These are phyloP conservation scores for Zaprionus camerounensis DNA, from an alignment of 1,140 invertebrate species.

Conservation along the genomic window DNA sequence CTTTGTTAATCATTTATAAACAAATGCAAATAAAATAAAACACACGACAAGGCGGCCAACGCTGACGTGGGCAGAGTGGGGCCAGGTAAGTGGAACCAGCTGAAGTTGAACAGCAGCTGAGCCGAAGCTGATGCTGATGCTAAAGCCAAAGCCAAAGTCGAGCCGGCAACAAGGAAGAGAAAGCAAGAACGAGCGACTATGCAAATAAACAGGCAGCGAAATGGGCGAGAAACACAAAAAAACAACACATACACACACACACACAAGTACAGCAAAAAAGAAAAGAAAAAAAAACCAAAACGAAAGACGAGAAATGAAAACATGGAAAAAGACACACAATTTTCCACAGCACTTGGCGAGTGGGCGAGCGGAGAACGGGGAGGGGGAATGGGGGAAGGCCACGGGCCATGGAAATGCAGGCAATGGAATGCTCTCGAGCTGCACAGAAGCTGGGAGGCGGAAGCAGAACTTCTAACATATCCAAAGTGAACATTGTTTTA, in stretches of 20 bases:
- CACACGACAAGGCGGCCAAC: constrained; percentile 36
- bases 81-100: constrained; percentile 31
- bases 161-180: background rate
- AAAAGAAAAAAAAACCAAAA: background rate
- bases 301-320: constrained; percentile 24
- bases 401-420: constrained; percentile 31
- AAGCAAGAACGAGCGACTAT: constrained; percentile 44
- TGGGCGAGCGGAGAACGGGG: background rate
- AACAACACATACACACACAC: background rate
- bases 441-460: background rate
- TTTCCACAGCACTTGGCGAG: constrained; percentile 5
- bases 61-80: background rate
- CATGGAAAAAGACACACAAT: constrained; percentile 18
- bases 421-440: background rate
- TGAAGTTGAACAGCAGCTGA: constrained; percentile 19
- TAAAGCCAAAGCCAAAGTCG: constrained; percentile 17
- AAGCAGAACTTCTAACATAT: constrained; percentile 1
- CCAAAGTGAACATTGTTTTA: constrained; percentile 2
- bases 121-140: constrained; percentile 22
- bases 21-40: constrained; percentile 82
- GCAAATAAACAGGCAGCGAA: constrained; percentile 79
- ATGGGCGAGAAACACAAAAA: constrained; percentile 42
- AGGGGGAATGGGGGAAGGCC: background rate
- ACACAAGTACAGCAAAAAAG: constrained; percentile 8
- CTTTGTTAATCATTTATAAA: constrained; percentile 83